Conservation (phyloP, 2,113 vertebrate genomes). For the Setophaga coronata region DNA sequence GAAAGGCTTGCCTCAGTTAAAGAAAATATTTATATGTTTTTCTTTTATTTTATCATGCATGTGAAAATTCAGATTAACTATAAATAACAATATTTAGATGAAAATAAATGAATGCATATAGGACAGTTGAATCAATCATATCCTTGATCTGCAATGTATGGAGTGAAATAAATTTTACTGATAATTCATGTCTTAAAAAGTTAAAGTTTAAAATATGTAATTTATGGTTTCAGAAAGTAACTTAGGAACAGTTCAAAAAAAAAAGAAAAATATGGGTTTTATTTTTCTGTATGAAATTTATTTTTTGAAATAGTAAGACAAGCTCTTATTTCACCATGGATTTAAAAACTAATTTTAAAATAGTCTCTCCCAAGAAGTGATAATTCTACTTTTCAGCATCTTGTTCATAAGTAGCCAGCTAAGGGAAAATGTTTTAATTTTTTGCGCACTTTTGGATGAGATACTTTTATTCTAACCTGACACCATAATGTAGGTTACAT, state of each 20-base stretch:
- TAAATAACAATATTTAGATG: background rate
- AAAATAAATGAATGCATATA: background rate
- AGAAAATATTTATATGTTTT: background rate
- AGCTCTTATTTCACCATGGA: background rate
- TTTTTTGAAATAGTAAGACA: background rate
- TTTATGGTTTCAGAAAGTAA: background rate
- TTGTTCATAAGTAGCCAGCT: background rate
- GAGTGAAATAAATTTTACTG: background rate
- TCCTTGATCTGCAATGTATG: background rate
- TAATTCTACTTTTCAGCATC: slow-evolving; percentile 34
- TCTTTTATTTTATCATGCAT: background rate
- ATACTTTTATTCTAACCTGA: background rate
- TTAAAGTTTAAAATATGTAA: background rate
- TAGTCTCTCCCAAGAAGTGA: background rate
- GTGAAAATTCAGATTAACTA: background rate
- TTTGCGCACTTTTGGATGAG: slow-evolving; percentile 6
- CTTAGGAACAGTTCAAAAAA: background rate
- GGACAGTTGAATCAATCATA: background rate
- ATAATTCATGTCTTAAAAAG: background rate
- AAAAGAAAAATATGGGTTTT: background rate
- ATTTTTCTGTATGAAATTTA: background rate
- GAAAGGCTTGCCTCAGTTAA: background rate
- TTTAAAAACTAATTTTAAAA: background rate
- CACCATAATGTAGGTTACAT: background rate
- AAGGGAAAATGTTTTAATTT: background rate